These are phyloP conservation scores for Zootoca vivipara DNA, from an alignment of 2,113 vertebrate species.

Conservation along the genomic window DNA sequence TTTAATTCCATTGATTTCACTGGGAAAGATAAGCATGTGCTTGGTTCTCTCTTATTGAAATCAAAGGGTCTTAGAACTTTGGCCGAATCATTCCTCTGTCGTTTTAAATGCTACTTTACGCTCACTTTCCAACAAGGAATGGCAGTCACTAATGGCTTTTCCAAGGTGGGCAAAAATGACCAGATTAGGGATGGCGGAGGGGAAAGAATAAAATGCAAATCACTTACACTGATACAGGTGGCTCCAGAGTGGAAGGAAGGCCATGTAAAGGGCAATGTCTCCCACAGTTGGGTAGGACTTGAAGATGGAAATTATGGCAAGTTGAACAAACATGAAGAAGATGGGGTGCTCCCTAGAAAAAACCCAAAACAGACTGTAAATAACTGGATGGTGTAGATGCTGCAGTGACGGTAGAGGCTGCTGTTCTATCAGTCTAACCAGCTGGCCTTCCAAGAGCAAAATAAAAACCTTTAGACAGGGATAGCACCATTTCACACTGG, in stretches of 20 bases:
- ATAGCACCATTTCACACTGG: neutral
- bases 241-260: constrained; percentile 93
- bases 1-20: neutral
- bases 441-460: neutral
- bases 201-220: constrained; percentile 4
- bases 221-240: constrained; percentile 95
- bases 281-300: constrained; percentile 98
- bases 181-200: neutral
- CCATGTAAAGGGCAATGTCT: constrained; percentile 93
- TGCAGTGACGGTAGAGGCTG: neutral
- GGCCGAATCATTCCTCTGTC: neutral
- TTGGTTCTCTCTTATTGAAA: neutral
- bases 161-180: neutral
- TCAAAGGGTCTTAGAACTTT: neutral
- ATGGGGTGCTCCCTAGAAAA: constrained; percentile 89
- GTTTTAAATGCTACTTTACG: neutral
- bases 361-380: neutral
- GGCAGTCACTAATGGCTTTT: neutral
- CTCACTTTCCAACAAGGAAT: neutral
- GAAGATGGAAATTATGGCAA: constrained; percentile 95
- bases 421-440: neutral
- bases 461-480: neutral
- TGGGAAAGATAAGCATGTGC: neutral
- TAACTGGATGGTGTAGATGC: neutral
- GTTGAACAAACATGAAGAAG: constrained; percentile 97